These are phyloP conservation scores for Orthosia gracilis DNA, from an alignment of 2,888 invertebrate species.

Conservation along the genomic window DNA sequence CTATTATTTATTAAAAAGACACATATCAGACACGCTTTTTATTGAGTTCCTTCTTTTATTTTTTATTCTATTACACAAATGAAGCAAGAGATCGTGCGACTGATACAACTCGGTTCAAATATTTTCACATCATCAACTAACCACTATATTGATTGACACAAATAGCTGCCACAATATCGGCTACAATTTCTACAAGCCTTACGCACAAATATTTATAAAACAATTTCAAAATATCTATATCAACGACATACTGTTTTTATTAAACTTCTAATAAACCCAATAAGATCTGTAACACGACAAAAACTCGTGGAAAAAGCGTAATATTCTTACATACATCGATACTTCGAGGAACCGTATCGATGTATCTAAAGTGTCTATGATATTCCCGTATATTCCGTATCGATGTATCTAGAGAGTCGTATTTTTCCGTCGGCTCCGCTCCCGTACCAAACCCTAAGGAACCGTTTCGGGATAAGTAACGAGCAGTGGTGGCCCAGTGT, in stretches of 20 bases:
- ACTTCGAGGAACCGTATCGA: conserved; percentile 26
- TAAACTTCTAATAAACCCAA: not conserved
- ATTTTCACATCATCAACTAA: conserved; percentile 47
- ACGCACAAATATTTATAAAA: conserved; percentile 28
- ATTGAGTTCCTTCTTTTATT: conserved; percentile 11
- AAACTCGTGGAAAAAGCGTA: conserved; percentile 33
- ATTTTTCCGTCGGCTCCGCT: not conserved
- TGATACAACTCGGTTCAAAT: conserved; percentile 36
- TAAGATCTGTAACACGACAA: conserved; percentile 27
- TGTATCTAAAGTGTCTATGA: conserved; percentile 16
- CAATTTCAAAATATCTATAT: conserved; percentile 39
- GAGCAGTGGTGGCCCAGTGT: too few relatives aligned
- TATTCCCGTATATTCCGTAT: too few relatives aligned
- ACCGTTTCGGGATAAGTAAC: not conserved
- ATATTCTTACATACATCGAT: conserved; percentile 23
- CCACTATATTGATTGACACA: conserved; percentile 43
- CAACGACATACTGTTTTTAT: conserved; percentile 19
- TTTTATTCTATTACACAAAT: conserved; percentile 1
- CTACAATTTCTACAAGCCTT: conserved; percentile 23
- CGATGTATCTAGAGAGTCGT: conserved; percentile 10
- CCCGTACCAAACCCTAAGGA: not conserved
- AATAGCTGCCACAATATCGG: conserved; percentile 34
- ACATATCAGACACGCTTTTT: not conserved
- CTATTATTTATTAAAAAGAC: not conserved
- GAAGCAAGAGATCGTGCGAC: conserved; percentile 29